Conservation (phyloP, 1,140 invertebrate species). For the Lordiphosa mommai region DNA sequence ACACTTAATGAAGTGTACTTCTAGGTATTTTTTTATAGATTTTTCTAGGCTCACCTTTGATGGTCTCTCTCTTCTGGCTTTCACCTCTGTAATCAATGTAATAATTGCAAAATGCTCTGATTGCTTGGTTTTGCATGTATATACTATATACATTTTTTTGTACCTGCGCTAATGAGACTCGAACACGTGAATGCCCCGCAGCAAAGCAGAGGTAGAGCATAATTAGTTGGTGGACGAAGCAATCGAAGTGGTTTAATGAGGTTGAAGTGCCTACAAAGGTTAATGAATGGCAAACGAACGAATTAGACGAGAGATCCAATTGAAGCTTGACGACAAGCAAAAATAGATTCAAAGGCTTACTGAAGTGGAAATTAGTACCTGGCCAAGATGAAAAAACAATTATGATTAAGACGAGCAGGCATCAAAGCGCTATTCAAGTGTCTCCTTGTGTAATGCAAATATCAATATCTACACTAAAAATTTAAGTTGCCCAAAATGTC, state of each 20-base stretch:
- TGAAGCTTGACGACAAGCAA: not conserved
- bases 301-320: slow-evolving; percentile 2
- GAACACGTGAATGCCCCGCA: slow-evolving; percentile 20
- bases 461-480: too few species aligned
- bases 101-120: slow-evolving; percentile 63
- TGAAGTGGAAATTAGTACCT: not conserved
- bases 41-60: too few species aligned
- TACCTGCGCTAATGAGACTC: slow-evolving; percentile 52
- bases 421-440: too few species aligned
- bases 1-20: not conserved
- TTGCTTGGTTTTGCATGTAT: too few species aligned
- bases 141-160: too few species aligned
- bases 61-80: too few species aligned
- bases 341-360: not conserved
- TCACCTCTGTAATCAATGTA: slow-evolving; percentile 54
- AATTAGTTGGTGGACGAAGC: slow-evolving; percentile 47
- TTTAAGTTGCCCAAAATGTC: not conserved
- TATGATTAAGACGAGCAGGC: too few species aligned
- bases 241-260: slow-evolving; percentile 57
- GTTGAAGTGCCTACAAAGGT: slow-evolving; percentile 51
- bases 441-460: too few species aligned
- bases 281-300: slow-evolving; percentile 43
- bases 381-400: too few species aligned
- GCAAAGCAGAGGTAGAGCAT: slow-evolving; percentile 33
- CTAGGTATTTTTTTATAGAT: too few species aligned